Percentiles rank a stretch among this genome's conserved stretches.
These are phyloP conservation scores for Siniperca scherzeri DNA, from an alignment of 2,797 vertebrate species.

Conservation along the genomic window DNA sequence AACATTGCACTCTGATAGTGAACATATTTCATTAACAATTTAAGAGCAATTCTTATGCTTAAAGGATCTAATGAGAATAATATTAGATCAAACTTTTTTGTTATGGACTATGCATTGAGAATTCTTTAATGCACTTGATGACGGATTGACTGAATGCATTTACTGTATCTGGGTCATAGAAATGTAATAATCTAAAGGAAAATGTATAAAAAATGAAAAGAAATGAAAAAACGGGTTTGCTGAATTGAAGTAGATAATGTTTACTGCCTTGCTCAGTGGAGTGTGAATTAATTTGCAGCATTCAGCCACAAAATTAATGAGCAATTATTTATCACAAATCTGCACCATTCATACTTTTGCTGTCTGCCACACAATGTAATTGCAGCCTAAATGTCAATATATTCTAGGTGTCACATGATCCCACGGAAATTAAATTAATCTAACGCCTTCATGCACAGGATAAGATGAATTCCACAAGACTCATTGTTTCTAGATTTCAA, in stretches of 20 bases:
- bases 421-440: slow-evolving; percentile 58
- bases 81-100: neutral
- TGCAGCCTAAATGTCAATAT: slow-evolving; percentile 93
- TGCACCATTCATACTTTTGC: slow-evolving; percentile 90
- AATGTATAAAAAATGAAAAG: neutral
- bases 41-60: slow-evolving; percentile 16
- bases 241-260: slow-evolving; percentile 43
- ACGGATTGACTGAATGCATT: neutral
- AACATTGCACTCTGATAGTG: slow-evolving; percentile 6
- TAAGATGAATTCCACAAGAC: slow-evolving; percentile 36
- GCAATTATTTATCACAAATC: slow-evolving; percentile 94
- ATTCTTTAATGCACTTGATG: neutral
- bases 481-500: slow-evolving; percentile 51
- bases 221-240: slow-evolving; percentile 30
- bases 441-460: slow-evolving; percentile 44
- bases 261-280: slow-evolving; percentile 88
- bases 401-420: slow-evolving; percentile 90
- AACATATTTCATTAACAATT: slow-evolving; percentile 27
- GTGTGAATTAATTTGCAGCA: slow-evolving; percentile 90
- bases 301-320: slow-evolving; percentile 89
- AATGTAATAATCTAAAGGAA: slow-evolving; percentile 31
- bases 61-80: slow-evolving; percentile 25
- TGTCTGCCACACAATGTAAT: slow-evolving; percentile 89
- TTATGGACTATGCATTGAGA: slow-evolving; percentile 1
- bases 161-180: slow-evolving; percentile 15